Evolutionary conservation across 2,113 vertebrate genomes (phyloP), one percentile per base, ranked within the genome.

Genomic region (Uria lomvia): DNA sequence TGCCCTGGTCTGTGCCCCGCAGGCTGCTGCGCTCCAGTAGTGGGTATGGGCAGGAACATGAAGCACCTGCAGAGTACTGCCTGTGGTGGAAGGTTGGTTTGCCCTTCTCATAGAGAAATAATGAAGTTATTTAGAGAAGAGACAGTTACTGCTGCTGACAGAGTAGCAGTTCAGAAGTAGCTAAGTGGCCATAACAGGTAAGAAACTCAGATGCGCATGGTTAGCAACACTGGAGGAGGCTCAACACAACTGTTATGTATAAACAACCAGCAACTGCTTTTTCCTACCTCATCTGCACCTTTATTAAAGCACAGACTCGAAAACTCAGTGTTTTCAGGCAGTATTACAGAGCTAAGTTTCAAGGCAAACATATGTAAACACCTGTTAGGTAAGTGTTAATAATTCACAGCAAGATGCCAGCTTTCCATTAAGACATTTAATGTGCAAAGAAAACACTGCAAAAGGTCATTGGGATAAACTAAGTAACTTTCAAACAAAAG

Each of bases 341-440:
- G 6, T 52, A 80, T 77, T 90, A 88, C 53, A 95, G 30, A 93
- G 82, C 45, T 91, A 83, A 43, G 12, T 92, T 95, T 86, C 89
- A 88, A 96, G 89, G 86, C 68, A 84, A 96, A 94, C 59, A 74
- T 59, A 73, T 74, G 83, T 89, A 94, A 96, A 88, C 75, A 92
- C 7, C 38, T 87, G 59, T 86, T 92, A 88, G 50, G 79, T 88
- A 86, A 86, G 59, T 4, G 92, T 97, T 97, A 97, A 97, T 94
- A 91, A 94, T 94, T 96, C 88, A 96, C 92, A 95, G 82, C 78
- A 84, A 77, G 50, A 88, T 77, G 65, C 72, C 83, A 91, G 76
- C 63, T 91, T 55, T 79, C 80, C 65, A 80, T 78, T 71, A 88
- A 84, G 75, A 79, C 32, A 92, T 80, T 52, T 73, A 88, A 70